A percentile compares a stretch with the other conserved stretches of the same genome.
Conservation (phyloP, 2,888 invertebrate genomes). For the Drosophila heteroneura region DNA sequence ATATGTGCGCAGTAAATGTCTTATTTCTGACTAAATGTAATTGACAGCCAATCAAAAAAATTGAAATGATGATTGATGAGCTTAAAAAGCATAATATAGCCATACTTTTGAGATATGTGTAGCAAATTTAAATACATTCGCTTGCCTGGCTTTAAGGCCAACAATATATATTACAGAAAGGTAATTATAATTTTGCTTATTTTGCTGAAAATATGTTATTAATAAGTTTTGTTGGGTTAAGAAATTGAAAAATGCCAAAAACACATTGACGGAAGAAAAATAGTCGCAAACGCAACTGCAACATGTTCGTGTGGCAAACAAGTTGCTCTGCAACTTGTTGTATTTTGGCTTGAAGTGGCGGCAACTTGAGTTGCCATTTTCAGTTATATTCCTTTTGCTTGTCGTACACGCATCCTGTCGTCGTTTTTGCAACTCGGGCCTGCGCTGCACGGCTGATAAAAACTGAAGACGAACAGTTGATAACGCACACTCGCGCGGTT, state of each 20-base stretch:
- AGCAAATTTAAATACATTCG: background rate
- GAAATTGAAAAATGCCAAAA: background rate
- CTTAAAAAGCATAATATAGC: too few relatives aligned
- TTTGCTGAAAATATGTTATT: background rate
- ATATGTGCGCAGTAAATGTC: background rate
- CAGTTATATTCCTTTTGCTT: constrained; percentile 14
- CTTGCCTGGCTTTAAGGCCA: background rate
- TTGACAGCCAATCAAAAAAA: background rate
- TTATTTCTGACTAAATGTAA: background rate
- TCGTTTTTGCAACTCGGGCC: constrained; percentile 24
- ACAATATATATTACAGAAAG: background rate
- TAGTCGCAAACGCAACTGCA: constrained; percentile 32
- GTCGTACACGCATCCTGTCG: constrained; percentile 28
- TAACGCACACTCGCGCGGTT: constrained; percentile 66
- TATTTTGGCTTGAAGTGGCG: constrained; percentile 61
- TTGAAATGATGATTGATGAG: background rate
- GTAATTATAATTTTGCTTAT: constrained; percentile 19
- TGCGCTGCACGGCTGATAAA: constrained; percentile 46
- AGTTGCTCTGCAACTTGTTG: constrained; percentile 68
- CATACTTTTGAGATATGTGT: background rate
- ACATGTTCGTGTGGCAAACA: constrained; percentile 60
- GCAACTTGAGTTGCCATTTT: constrained; percentile 33
- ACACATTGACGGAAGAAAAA: background rate
- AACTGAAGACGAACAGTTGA: constrained; percentile 67
- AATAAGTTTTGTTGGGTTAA: background rate